Conservation (phyloP, 2,797 vertebrate species). For the Pteropus rufus region DNA sequence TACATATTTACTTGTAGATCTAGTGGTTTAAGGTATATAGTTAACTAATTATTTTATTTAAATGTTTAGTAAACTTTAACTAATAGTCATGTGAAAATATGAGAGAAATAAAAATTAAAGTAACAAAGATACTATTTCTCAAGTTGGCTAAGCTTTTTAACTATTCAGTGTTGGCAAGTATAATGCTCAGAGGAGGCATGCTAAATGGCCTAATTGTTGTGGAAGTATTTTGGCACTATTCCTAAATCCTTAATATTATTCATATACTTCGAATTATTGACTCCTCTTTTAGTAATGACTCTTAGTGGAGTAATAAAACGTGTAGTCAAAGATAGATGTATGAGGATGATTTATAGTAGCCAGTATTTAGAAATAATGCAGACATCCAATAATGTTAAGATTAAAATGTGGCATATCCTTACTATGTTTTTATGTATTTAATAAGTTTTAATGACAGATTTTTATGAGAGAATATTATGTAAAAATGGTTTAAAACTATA, state of each 20-base stretch:
- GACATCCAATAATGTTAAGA: not conserved
- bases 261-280: not conserved
- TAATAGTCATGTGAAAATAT: not conserved
- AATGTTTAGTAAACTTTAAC: constrained; percentile 21
- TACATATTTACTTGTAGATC: not conserved
- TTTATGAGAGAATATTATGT: not conserved
- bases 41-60: constrained; percentile 3
- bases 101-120: constrained; percentile 21
- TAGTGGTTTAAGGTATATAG: not conserved
- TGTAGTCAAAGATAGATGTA: not conserved
- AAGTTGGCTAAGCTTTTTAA: not conserved
- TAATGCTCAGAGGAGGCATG: not conserved
- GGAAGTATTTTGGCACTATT: constrained; percentile 9
- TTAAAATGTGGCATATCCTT: not conserved
- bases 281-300: not conserved
- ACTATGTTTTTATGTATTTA: not conserved
- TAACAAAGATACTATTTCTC: constrained; percentile 27
- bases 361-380: constrained; percentile 10
- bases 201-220: not conserved
- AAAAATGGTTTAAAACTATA: not conserved
- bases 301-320: constrained; percentile 22
- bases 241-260: constrained; percentile 14
- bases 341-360: not conserved
- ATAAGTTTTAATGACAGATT: not conserved
- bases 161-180: not conserved